Base-by-base conservation (phyloP, 2,113 vertebrate species). In the Sorex fumeus region DNA sequence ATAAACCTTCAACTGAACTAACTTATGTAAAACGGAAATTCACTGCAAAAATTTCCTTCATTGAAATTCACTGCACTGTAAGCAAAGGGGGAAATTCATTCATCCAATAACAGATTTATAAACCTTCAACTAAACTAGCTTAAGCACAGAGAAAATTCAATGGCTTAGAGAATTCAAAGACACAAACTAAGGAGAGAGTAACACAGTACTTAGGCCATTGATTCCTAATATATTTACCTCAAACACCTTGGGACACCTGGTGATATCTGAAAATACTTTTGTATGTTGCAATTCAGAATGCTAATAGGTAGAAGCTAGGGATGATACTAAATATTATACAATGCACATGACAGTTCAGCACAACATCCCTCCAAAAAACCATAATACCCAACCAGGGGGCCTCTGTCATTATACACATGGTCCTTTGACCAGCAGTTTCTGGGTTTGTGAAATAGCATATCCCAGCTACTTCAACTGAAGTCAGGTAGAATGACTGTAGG, bases 51-150 rank as follows among this genome's bases (percentile, higher is more conserved):
- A 60, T 60, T 23, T 16, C 16, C 57, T 60, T 60, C 57, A 60
- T 60, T 60, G 19, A 60, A 60, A 60, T 60, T 60, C 57, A 19
- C 21, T 3, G 57, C 57, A 53, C 53, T 53, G 53, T 12, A 23
- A 21, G 21, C 18, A 19, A 23, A 60, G 57, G 18, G 4, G 57
- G 57, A 23, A 60, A 60, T 21, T 60, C 57, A 60, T 23, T 60
- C 57, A 60, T 21, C 57, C 57, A 60, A 21, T 21, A 69, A 71
- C 23, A 91, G 6, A 47, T 66, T 85, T 76, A 67, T n/a, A 92
- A 94, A 91, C 75, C 88, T 34, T 66, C 66, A 84, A 94, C 53
- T 62, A 62, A 89, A 76, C 27, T 43, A 79, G 57, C 34, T 84
- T 45, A 79, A 79, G 75, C 60, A 84, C 88, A 95, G 88, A 8